Base-by-base conservation (phyloP, 2,113 vertebrate species). In the Aptenodytes patagonicus region DNA sequence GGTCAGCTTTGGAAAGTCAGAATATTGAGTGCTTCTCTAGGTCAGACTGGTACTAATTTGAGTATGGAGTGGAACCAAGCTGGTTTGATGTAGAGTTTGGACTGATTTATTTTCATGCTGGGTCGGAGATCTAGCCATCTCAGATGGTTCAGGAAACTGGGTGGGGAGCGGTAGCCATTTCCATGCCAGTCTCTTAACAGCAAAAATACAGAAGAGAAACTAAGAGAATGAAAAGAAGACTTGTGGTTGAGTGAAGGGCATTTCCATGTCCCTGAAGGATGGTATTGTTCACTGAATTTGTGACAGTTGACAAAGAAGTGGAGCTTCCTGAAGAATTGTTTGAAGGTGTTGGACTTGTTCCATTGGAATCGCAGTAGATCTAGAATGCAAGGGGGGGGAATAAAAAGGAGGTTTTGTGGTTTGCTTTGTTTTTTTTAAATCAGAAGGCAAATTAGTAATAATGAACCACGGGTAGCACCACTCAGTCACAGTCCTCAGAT, bases 121-220 rank as follows among this genome's bases (percentile, higher is more conserved):
- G 97, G 90, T 96, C 29, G 26, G 86, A 95, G 97, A 93, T 76
- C 17, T 90, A 93, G 90, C 87, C 97, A 95, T 96, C 84, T 96
- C 85, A 90, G 84, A 83, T 87, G 95, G 77, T 92, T 98, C 93
- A 96, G 96, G 96, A 96, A 94, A 97, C 61, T 12, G 89, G 92
- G 78, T 51, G 69, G 82, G 95, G 92, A 97, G 97, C 91, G 82
- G 83, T 86, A 96, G 97, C 94, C 82, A 90, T 94, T 98, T 97
- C 96, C 97, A 97, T 95, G 97, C 92, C 95, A 84, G 97, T 98
- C 96, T 98, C 96, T 98, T 98, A 99, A 95, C 97, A 98, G 97
- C 97, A 98, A 95, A 98, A 94, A 86, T 98, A 98, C 58, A 98
- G 96, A 68, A 98, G 95, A 92, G 98, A 98, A 94, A 98, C 36